Evolutionary conservation across 2,113 vertebrate genomes (phyloP).

Genomic region (Trachemys scripta): DNA sequence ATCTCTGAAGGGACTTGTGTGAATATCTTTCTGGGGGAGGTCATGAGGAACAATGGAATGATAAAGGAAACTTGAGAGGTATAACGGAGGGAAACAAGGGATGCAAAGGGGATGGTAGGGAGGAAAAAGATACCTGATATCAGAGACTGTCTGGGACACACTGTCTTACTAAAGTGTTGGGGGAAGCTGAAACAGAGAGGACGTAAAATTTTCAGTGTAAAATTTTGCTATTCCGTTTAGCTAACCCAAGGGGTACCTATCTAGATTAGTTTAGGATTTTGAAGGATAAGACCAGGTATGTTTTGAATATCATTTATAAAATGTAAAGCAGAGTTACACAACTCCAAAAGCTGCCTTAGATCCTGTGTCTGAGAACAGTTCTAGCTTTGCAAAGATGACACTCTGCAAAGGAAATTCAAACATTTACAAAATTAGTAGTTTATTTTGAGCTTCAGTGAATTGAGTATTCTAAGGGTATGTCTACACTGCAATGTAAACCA

Average conservation of each 20-base stretch:
- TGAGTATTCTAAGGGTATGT: neutral
- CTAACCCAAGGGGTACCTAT: neutral
- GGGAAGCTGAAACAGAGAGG: neutral
- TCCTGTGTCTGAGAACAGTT: neutral
- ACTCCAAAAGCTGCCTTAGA: neutral
- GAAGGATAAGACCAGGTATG: neutral
- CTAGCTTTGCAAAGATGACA: slow-evolving; percentile 21
- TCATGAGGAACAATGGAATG: neutral
- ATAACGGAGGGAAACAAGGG: neutral
- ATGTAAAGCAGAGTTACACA: neutral
- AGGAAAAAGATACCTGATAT: neutral
- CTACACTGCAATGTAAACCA: neutral
- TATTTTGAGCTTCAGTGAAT: slow-evolving; percentile 63
- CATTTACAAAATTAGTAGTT: slow-evolving; percentile 34
- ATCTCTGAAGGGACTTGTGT: neutral
- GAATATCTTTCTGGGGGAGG: neutral
- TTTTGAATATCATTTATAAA: neutral
- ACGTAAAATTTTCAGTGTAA: neutral
- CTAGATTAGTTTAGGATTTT: neutral
- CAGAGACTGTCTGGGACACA: neutral
- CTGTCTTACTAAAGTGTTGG: neutral
- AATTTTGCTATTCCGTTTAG: neutral
- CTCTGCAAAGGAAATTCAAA: slow-evolving; percentile 21
- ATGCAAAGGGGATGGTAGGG: neutral
- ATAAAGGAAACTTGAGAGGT: neutral